phyloP scores from a whole-genome alignment of 2,113 vertebrate genomes.

The Lynx canadensis region DNA sequence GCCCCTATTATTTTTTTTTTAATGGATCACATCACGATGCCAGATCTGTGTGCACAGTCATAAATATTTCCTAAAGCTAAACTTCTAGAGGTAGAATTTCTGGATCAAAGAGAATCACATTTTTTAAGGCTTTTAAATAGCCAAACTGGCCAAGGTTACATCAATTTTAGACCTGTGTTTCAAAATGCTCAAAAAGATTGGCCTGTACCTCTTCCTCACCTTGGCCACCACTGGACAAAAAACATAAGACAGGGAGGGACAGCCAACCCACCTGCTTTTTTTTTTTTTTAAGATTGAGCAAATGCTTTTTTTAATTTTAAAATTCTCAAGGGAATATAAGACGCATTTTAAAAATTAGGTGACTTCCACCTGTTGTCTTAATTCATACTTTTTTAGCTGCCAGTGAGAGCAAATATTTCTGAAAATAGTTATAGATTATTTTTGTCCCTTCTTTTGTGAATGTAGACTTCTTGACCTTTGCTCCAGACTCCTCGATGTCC shows the following conservation, averaged over 20 bases:
- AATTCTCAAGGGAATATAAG: background rate
- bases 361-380: background rate
- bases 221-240: background rate
- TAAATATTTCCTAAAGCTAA: background rate
- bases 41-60: background rate
- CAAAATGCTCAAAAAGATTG: background rate
- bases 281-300: background rate
- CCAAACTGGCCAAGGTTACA: background rate
- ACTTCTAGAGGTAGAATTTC: background rate
- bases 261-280: background rate
- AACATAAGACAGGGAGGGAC: background rate
- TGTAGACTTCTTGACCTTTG: background rate
- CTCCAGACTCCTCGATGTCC: background rate
- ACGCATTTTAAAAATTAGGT: background rate
- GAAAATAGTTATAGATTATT: background rate
- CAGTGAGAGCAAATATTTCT: background rate
- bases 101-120: background rate
- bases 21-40: background rate
- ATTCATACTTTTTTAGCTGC: background rate
- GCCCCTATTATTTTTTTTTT: background rate
- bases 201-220: background rate
- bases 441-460: background rate
- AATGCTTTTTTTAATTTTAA: background rate
- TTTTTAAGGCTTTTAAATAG: background rate
- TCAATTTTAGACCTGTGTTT: background rate